Evolutionary conservation across 2,888 invertebrate genomes (phyloP).

Genomic region (Hesperia comma): DNA sequence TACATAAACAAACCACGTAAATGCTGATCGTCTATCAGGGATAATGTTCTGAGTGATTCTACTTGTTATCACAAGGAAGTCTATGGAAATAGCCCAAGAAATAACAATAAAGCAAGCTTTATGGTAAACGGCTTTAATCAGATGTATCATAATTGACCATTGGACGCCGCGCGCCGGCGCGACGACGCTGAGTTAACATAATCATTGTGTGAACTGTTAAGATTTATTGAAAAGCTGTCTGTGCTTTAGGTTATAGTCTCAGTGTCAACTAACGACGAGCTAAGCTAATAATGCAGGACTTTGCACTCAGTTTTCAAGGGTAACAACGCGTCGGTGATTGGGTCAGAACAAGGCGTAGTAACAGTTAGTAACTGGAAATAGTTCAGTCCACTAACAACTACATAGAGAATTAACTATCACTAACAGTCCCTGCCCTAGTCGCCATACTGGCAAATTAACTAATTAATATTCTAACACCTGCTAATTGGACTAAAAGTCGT

Average conservation of each 20-base stretch:
- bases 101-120: constrained; percentile 25
- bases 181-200: constrained; percentile 32
- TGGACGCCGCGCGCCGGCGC: constrained; percentile 33
- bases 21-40: not conserved
- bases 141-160: constrained; percentile 35
- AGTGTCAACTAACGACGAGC: not conserved
- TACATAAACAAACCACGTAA: not conserved
- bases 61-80: constrained; percentile 18
- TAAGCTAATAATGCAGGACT: not conserved
- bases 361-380: too few species aligned
- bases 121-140: constrained; percentile 34
- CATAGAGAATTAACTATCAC: too few species aligned
- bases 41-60: not conserved
- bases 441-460: too few species aligned
- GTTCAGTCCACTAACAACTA: too few species aligned
- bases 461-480: too few species aligned
- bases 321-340: too few species aligned
- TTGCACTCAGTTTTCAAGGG: too few species aligned
- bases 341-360: too few species aligned
- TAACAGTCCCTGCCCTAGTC: too few species aligned
- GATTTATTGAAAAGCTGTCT: constrained; percentile 29
- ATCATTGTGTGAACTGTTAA: constrained; percentile 32
- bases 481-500: too few species aligned
- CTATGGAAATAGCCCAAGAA: constrained; percentile 14
- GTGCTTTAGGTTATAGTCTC: not conserved